These are phyloP conservation scores for Blastobasis lacticolella DNA, from an alignment of 2,888 invertebrate species.

Conservation along the genomic window DNA sequence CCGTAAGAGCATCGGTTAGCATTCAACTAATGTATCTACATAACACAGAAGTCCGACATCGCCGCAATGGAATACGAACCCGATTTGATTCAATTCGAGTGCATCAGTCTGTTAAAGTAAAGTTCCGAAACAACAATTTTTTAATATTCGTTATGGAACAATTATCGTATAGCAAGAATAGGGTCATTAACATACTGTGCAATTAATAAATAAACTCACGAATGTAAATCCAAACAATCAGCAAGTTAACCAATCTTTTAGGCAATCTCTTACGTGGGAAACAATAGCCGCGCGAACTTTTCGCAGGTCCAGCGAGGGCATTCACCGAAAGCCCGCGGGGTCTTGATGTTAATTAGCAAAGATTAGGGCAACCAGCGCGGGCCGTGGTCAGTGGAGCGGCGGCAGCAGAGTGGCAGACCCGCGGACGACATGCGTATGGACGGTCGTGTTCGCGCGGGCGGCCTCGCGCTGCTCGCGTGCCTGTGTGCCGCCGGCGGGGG, in stretches of 20 bases:
- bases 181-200: too few relatives aligned
- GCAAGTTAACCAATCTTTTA: not conserved
- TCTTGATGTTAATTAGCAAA: conserved; percentile 50
- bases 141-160: too few relatives aligned
- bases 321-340: conserved; percentile 55
- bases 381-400: conserved; percentile 43
- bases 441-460: conserved; percentile 39
- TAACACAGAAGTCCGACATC: too few relatives aligned
- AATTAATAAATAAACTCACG: too few relatives aligned
- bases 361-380: conserved; percentile 3
- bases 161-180: not conserved
- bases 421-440: conserved; percentile 48
- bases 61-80: too few relatives aligned
- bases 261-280: not conserved
- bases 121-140: too few relatives aligned
- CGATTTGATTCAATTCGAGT: too few relatives aligned
- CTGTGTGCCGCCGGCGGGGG: conserved; percentile 29
- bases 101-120: too few relatives aligned
- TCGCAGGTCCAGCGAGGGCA: conserved; percentile 40
- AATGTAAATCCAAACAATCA: not conserved
- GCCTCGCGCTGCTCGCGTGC: conserved; percentile 22
- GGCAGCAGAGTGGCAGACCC: conserved; percentile 34
- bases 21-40: too few relatives aligned
- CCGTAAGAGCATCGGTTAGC: too few relatives aligned
- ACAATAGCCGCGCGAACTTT: conserved; percentile 2